Conservation (phyloP, 2,888 invertebrate genomes). For the Epinotia bilunana region DNA sequence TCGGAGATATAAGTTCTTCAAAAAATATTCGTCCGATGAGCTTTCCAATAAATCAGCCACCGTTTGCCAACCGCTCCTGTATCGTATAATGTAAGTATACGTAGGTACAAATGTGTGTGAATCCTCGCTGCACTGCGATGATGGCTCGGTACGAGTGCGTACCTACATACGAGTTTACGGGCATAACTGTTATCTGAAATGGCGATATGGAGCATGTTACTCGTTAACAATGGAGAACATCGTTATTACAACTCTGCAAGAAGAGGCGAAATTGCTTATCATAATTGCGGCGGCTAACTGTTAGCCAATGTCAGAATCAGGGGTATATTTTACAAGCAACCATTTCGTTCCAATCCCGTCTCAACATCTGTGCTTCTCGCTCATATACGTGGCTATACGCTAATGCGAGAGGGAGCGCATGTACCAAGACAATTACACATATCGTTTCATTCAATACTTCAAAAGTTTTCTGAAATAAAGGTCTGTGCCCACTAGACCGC, state of each 20-base stretch:
- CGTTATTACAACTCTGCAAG: neutral
- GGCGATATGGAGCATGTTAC: neutral
- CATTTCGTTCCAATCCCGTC: neutral
- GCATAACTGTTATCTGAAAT: slow-evolving; percentile 3
- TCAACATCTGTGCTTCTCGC: neutral
- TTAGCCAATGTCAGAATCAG: neutral
- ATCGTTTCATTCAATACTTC: neutral
- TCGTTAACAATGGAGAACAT: neutral
- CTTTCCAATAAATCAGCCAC: too few species aligned
- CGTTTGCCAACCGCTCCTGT: too few species aligned
- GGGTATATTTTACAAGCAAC: neutral
- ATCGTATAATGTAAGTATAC: too few species aligned
- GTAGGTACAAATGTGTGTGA: too few species aligned
- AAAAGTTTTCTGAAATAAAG: neutral
- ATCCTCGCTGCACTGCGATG: too few species aligned
- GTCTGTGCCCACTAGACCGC: too few species aligned
- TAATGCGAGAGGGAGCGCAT: neutral
- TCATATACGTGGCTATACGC: neutral
- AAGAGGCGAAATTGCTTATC: neutral
- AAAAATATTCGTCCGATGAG: too few species aligned
- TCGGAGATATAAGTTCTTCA: too few species aligned
- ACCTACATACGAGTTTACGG: neutral
- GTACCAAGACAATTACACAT: neutral
- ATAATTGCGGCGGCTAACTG: neutral
- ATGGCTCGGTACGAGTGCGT: too few species aligned